A percentile compares a stretch with the other conserved stretches of the same genome.
phyloP scores from a whole-genome alignment of 1,140 invertebrate species.

The Gerris buenoi region DNA sequence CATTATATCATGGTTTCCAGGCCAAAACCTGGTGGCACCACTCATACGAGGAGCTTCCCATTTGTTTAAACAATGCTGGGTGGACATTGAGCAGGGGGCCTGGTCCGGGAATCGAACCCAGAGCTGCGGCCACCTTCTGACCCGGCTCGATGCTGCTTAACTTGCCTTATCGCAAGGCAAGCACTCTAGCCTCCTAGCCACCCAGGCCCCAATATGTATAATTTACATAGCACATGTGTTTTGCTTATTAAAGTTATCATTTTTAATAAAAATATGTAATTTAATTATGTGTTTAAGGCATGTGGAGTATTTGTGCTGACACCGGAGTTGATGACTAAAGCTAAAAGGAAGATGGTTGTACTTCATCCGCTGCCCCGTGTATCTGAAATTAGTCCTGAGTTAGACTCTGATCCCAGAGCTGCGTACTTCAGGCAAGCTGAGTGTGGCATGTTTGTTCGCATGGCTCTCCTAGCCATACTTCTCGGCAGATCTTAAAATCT shows the following conservation, averaged over 20 bases:
- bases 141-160: no score
- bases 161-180: no score
- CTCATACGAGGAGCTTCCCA: no score
- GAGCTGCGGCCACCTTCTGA: no score
- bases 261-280: neutral
- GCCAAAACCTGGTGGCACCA: no score
- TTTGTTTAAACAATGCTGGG: no score
- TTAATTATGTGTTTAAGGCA: conserved; percentile 37
- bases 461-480: conserved; percentile 89
- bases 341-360: conserved; percentile 85
- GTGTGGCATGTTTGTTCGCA: conserved; percentile 93
- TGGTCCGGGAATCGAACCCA: no score
- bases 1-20: no score
- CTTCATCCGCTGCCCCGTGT: conserved; percentile 94
- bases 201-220: no score
- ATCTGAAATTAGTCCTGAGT: conserved; percentile 83
- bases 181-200: no score
- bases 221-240: no score
- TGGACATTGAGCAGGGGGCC: no score
- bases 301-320: conserved; percentile 80
- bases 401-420: conserved; percentile 89
- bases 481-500: conserved; percentile 39
- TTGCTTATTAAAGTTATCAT: neutral
- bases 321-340: conserved; percentile 85
- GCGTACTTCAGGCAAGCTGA: conserved; percentile 98